Base-by-base conservation (phyloP, 2,888 invertebrate genomes). In the Lepidochitona cinerea region DNA sequence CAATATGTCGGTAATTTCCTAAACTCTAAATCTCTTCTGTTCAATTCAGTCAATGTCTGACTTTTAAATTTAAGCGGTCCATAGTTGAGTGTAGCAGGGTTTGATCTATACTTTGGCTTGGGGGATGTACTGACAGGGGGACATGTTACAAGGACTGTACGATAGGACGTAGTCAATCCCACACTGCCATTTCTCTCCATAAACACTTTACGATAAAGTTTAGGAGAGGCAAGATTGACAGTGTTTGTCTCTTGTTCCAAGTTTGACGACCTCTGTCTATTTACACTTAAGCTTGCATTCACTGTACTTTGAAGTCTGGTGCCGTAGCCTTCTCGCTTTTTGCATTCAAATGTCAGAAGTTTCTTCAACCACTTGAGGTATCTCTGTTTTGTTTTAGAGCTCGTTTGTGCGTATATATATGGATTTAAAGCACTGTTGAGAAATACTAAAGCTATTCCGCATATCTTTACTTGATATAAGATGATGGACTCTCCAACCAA, bases 371-470 rank as follows among this genome's bases (percentile, higher is more conserved):
- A 65, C 35, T 65, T 75, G 18, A 71, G 59, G 69, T 83, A 86
- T 29, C 79, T 75, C 66, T 83, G 78, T 73, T 82, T 82, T 18
- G 79, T 79, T 65, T 80, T 77, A 1, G 81, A 79, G 72, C 80
- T 83, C 64, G 80, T 80, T 67, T 85, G 84, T 14, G 84, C 83
- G 75, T 86, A 86, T 68, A 86, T 78, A 71, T 85, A 86, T 5
- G 86, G 86, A 69, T 86, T 79, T 69, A 86, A 74, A 49, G 85
- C 86, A 74, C 85, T 84, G 77, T 86, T 86, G 4, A 86, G 82
- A 78, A 85, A 86, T 67, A 86, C 81, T 29, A 86, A 79, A 70
- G 85, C 84, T 36, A 86, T 84, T 75, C 85, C 85, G 68, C 86
- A 86, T 65, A 86, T 77, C 78, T 86, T 85, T 53, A 86, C 84